These are phyloP conservation scores for Ptychoptera contaminata DNA, from an alignment of 2,888 invertebrate species.

Conservation along the genomic window DNA sequence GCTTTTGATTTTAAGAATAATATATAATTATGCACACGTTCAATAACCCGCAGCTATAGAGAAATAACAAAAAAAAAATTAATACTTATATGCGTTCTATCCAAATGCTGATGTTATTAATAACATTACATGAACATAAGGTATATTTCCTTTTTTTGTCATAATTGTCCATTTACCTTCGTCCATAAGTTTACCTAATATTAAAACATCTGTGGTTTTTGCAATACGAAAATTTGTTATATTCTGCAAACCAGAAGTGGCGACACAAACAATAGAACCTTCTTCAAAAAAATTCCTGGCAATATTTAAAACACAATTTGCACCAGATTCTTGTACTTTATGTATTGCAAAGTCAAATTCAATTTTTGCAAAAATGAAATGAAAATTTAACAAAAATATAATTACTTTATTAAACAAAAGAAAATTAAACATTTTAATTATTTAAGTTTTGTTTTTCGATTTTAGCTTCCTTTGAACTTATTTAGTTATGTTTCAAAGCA, in stretches of 20 bases:
- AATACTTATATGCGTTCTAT: too few relatives aligned
- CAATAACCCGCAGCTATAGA: not conserved
- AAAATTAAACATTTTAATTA: too few relatives aligned
- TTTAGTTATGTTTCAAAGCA: too few relatives aligned
- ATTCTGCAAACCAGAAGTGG: conserved; percentile 2
- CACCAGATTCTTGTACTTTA: conserved; percentile 3
- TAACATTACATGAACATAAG: not conserved
- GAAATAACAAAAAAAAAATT: too few relatives aligned
- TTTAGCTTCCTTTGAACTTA: too few relatives aligned
- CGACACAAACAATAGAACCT: conserved; percentile 1
- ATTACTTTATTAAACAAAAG: too few relatives aligned
- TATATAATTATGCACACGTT: conserved; percentile 4
- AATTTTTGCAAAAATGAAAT: too few relatives aligned
- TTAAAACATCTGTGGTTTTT: conserved; percentile 1
- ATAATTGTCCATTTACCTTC: conserved; percentile 2
- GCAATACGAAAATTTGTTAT: not conserved
- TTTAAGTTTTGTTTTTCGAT: too few relatives aligned
- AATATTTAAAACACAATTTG: conserved; percentile 2
- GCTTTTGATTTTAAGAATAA: not conserved
- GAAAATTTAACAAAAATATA: too few relatives aligned
- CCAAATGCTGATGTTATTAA: too few relatives aligned
- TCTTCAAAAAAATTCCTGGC: not conserved
- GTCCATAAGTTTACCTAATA: conserved; percentile 2
- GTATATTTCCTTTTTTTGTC: not conserved
- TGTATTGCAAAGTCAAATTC: not conserved